Conservation (phyloP, 2,888 invertebrate species). For the Nomada ruficornis region DNA sequence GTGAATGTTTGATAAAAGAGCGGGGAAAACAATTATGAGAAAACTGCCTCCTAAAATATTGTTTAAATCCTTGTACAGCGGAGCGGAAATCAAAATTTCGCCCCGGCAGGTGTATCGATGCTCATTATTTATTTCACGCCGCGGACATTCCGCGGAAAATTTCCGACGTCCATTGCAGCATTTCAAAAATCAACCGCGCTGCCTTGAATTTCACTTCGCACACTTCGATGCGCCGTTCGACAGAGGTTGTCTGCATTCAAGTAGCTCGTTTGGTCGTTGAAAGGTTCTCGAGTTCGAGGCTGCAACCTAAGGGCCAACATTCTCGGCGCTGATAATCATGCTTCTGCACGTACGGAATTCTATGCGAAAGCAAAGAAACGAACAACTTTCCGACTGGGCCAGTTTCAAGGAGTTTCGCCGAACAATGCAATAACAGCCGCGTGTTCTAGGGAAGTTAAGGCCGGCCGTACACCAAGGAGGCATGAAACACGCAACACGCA, state of each 20-base stretch:
- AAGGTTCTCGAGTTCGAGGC: constrained; percentile 53
- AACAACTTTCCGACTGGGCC: constrained; percentile 37
- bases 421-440: constrained; percentile 25
- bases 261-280: constrained; percentile 56
- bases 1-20: neutral
- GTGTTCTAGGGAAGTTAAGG: constrained; percentile 2
- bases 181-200: constrained; percentile 2
- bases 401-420: constrained; percentile 8
- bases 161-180: neutral
- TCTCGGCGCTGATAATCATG: constrained; percentile 54
- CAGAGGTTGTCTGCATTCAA: constrained; percentile 50
- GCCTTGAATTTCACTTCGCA: constrained; percentile 5
- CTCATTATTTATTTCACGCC: no score
- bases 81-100: neutral
- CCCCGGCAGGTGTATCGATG: no score
- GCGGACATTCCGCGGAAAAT: neutral
- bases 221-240: constrained; percentile 23
- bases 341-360: constrained; percentile 41
- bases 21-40: neutral
- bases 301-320: constrained; percentile 42
- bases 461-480: no score
- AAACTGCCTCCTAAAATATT: no score
- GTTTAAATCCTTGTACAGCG: neutral
- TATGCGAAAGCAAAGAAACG: constrained; percentile 46
- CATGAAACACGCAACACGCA: no score